phyloP scores from a whole-genome alignment of 1,140 invertebrate species.

The Drosophila dunni region DNA sequence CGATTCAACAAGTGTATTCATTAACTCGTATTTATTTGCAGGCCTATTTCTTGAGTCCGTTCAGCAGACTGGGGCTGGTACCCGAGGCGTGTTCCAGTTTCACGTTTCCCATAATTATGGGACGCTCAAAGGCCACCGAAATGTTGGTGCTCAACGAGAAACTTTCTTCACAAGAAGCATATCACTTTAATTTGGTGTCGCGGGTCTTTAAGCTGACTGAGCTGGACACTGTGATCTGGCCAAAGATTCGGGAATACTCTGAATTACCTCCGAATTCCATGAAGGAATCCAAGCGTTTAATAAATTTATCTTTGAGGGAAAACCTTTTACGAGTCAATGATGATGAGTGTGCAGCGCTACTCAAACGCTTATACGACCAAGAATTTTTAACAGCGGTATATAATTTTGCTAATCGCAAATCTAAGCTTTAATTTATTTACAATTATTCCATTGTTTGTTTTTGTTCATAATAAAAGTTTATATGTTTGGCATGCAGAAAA shows the following conservation, averaged over 20 bases:
- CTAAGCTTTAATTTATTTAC: constrained; percentile 51
- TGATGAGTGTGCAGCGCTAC: constrained; percentile 55
- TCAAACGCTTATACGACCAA: constrained; percentile 39
- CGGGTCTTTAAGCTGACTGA: constrained; percentile 60
- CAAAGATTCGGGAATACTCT: constrained; percentile 61
- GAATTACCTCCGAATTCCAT: constrained; percentile 63
- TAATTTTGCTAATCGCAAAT: constrained; percentile 63
- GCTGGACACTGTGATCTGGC: constrained; percentile 65
- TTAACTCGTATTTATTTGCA: constrained; percentile 67
- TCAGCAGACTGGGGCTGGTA: constrained; percentile 91
- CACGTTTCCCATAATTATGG: constrained; percentile 93
- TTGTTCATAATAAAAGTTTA: background rate
- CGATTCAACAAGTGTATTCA: background rate
- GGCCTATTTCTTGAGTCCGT: constrained; percentile 95
- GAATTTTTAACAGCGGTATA: constrained; percentile 70
- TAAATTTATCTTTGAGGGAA: constrained; percentile 47
- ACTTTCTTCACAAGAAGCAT: constrained; percentile 91
- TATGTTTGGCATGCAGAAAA: background rate
- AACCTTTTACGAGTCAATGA: constrained; percentile 51
- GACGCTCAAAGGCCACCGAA: constrained; percentile 91
- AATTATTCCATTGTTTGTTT: background rate
- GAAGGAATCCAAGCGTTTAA: constrained; percentile 59
- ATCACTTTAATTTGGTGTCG: constrained; percentile 87
- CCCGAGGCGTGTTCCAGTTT: constrained; percentile 95
- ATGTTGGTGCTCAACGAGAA: constrained; percentile 93